Conservation (phyloP, 1,140 invertebrate species). For the Nasonia vitripennis region DNA sequence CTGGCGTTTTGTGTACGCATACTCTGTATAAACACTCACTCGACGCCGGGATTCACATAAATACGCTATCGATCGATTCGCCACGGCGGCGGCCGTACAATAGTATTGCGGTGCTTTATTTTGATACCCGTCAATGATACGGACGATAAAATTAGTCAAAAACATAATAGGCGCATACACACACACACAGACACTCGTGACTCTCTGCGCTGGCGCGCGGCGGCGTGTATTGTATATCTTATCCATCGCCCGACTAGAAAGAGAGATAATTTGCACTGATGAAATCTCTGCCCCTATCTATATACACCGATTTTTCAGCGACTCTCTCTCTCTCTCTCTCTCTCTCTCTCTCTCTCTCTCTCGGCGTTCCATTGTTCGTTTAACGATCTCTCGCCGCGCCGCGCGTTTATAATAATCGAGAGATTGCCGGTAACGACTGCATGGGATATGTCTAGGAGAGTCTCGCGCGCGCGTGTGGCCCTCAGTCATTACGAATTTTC, state of each 20-base stretch:
- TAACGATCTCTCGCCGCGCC: not conserved
- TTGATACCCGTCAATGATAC: conserved; percentile 14
- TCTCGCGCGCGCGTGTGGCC: not conserved
- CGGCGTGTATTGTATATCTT: not conserved
- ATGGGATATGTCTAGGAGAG: not conserved
- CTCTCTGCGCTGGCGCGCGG: not conserved
- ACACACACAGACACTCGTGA: not conserved
- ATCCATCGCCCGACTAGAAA: not conserved
- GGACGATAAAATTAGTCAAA: conserved; percentile 41
- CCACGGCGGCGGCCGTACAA: not conserved
- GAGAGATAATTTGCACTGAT: conserved; percentile 3
- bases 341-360: not conserved
- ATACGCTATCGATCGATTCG: too few relatives aligned
- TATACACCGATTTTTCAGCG: not conserved
- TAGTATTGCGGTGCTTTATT: not conserved
- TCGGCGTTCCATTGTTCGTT: conserved; percentile 3
- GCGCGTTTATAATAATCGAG: not conserved
- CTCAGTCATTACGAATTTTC: not conserved
- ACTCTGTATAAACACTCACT: not conserved
- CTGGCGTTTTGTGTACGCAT: too few relatives aligned
- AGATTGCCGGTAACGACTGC: not conserved
- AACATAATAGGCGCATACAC: not conserved
- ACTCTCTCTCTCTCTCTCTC: not conserved
- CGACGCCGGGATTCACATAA: too few relatives aligned
- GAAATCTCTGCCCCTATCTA: not conserved